These are phyloP conservation scores for Camponotus floridanus DNA, from an alignment of 1,140 invertebrate species.

Conservation along the genomic window DNA sequence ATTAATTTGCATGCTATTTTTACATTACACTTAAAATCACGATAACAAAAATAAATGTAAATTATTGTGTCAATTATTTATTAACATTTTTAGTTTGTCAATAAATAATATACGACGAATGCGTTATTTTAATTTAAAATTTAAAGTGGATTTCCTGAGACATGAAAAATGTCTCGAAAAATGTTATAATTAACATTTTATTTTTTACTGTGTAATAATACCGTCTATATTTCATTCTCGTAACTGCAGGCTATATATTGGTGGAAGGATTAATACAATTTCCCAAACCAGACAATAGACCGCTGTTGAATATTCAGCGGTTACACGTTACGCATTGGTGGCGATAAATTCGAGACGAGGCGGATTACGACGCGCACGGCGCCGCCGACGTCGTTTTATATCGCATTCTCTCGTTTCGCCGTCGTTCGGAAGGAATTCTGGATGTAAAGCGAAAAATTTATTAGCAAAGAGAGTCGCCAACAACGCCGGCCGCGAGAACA, in stretches of 20 bases:
- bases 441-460: constrained; percentile 52
- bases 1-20: too few relatives aligned
- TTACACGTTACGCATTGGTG: constrained; percentile 55
- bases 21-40: too few relatives aligned
- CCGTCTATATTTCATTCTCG: not conserved
- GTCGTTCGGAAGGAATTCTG: constrained; percentile 24
- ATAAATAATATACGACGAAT: too few relatives aligned
- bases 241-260: constrained; percentile 5
- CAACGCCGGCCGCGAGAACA: constrained; percentile 53
- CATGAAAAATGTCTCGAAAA: too few relatives aligned
- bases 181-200: too few relatives aligned
- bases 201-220: not conserved
- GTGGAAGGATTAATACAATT: constrained; percentile 26
- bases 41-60: too few relatives aligned
- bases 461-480: constrained; percentile 15
- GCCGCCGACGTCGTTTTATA: not conserved
- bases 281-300: not conserved
- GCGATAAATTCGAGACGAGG: constrained; percentile 70
- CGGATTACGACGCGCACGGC: constrained; percentile 67
- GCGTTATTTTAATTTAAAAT: too few relatives aligned
- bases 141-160: too few relatives aligned
- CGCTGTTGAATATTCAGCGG: constrained; percentile 63
- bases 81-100: too few relatives aligned
- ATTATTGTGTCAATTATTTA: too few relatives aligned
- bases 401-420: constrained; percentile 9